Base-by-base conservation (phyloP, 2,113 vertebrate genomes). In the Choloepus hoffmanni region DNA sequence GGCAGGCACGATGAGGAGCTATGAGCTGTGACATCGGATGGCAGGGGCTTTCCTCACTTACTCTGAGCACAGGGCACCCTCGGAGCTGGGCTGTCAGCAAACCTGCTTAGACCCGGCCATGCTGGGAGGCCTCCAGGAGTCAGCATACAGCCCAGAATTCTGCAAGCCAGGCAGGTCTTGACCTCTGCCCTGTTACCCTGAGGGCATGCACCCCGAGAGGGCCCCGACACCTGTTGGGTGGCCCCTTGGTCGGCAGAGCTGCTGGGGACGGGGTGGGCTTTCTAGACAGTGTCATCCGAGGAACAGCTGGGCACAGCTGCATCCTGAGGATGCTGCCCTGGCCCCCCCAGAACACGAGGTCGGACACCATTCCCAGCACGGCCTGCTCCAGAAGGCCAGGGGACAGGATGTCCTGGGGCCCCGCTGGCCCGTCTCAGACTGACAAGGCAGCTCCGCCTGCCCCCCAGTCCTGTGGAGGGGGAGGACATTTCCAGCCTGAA, bases 271-370 rank as follows among this genome's bases (percentile, higher is more conserved):
- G 55, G 33, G 7, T 6, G 7, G 55, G 23, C 24, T 23, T n/a
- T 89, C 63, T 8, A 43, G 78, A 58, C 5, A 2, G 2, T n/a
- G 63, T 62, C 85, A 1, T 15, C 74, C 4, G 0, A 26, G 43
- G 74, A 97, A 85, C 96, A 97, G 96, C 97, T 96, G 97, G 96
- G 85, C 89, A 91, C 96, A 97, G 97, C 97, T 97, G 95, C 13
- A 18, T 73, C 65, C 68, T 48, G 26, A 90, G 94, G 74, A 90
- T 50, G n/a, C 72, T 19, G 55, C 9, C 68, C 88, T 58, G 15
- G 55, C 45, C 24, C 28, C 30, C 97, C 70, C 33, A 95, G 95
- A 94, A 92, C 94, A 76, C 73, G 24, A 93, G 91, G 93, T 94
- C 93, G 79, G 93, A 92, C 50, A 0, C 77, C 82, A 28, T 55